These are phyloP conservation scores for Atta colombica DNA, from an alignment of 1,140 invertebrate species.

Conservation along the genomic window DNA sequence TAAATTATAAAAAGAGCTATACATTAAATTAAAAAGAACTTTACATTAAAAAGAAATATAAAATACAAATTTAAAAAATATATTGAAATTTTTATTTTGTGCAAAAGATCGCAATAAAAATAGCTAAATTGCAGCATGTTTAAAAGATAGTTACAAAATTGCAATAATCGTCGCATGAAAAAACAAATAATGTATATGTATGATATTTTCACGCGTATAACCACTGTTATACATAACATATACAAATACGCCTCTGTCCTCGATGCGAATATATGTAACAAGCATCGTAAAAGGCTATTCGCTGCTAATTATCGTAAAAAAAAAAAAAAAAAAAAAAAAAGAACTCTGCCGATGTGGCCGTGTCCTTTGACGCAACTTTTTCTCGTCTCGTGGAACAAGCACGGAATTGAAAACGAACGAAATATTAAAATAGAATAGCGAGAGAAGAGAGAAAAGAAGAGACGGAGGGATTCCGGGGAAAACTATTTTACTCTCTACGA, in stretches of 20 bases:
- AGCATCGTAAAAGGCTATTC: slow-evolving; percentile 53
- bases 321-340: slow-evolving; percentile 41
- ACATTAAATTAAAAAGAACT: too few relatives aligned
- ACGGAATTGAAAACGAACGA: slow-evolving; percentile 61
- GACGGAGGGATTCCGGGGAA: slow-evolving; percentile 4
- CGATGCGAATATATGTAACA: slow-evolving; percentile 32
- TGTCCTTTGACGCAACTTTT: slow-evolving; percentile 51
- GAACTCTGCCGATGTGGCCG: slow-evolving; percentile 29
- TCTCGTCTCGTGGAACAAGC: slow-evolving; percentile 57
- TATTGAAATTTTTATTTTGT: not conserved
- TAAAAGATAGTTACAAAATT: slow-evolving; percentile 7
- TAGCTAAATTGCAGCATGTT: not conserved
- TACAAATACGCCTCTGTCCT: slow-evolving; percentile 14
- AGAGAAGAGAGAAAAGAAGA: slow-evolving; percentile 14
- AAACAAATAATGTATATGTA: slow-evolving; percentile 5
- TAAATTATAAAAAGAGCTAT: not conserved
- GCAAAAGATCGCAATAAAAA: not conserved
- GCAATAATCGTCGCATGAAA: not conserved
- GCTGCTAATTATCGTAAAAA: slow-evolving; percentile 59
- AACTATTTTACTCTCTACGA: slow-evolving; percentile 55
- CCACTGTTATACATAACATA: not conserved
- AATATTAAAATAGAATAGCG: slow-evolving; percentile 64
- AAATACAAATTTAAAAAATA: not conserved
- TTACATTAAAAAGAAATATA: not conserved
- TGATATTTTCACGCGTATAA: not conserved